Base-by-base conservation (phyloP, 2,797 vertebrate species). In the Ispidina lecontei region DNA sequence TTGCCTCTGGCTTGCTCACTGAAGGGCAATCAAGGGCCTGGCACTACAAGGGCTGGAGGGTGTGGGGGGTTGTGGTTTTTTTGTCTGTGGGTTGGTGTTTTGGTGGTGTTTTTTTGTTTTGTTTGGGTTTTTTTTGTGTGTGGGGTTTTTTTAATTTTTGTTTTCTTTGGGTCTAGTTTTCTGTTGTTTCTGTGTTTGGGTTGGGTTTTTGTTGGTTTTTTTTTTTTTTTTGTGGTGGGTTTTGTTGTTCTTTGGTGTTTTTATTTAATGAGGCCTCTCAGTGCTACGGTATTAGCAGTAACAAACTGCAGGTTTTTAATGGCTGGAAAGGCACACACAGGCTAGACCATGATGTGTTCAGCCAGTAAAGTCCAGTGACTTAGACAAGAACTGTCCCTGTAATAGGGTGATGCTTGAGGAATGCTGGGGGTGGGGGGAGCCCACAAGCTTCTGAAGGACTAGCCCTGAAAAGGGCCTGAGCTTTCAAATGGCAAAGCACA, bases 311-410 rank as follows among this genome's bases (percentile, higher is more conserved):
- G 37, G 12, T 18, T 20, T 52, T 29, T 29, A 47, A 59, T n/a
- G 47, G 25, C 28, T 47, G 47, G 39, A 43, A 79, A 54, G 54
- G 35, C 17, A 12, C 0, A 18, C 1, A 1, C 22, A 20, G 28
- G 26, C 37, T 8, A 6, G 3, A 19, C 14, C 18, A 3, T 0
- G 2, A 1, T 17, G n/a, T 26, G 7, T 31, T 87, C 7, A 31
- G 33, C 23, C 31, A 15, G 21, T 9, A 2, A 35, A 43, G 58
- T 39, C 21, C 43, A 31, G 13, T 10, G 60, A 47, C 17, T 31
- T 4, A 20, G 44, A 17, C 8, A 31, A 15, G 37, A 41, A 31
- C 60, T 60, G 44, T 9, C 18, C 20, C 46, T 35, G 23, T 19
- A 52, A 39, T 0, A 37, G 56, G 17, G 26, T 3, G n/a, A 3